Percentiles rank a stretch among this genome's conserved stretches.
phyloP scores from a whole-genome alignment of 64 coral and sea anemone genomes.

The Dendronephthya gigantea region DNA sequence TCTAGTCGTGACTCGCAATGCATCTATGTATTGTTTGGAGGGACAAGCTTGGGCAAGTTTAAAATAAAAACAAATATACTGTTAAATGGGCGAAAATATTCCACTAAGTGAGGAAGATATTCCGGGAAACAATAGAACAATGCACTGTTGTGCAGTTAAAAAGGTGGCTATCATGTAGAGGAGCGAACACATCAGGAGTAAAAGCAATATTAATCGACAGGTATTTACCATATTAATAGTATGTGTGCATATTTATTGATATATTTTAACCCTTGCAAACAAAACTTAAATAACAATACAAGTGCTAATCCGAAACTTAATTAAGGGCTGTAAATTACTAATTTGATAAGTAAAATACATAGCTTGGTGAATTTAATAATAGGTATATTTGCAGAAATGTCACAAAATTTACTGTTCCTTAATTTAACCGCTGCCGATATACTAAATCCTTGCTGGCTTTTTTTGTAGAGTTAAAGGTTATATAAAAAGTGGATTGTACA shows the following conservation, averaged over 20 bases:
- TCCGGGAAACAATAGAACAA: constrained; percentile 35
- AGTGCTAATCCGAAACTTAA: too few species aligned
- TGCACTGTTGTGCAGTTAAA: constrained; percentile 36
- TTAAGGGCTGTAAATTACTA: too few species aligned
- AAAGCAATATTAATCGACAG: constrained; percentile 34
- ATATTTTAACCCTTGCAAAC: background rate
- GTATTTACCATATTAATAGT: constrained; percentile 7
- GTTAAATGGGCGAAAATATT: background rate
- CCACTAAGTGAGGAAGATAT: constrained; percentile 36
- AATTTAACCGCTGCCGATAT: background rate
- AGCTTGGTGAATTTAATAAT: too few species aligned
- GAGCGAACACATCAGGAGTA: constrained; percentile 45
- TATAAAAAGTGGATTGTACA: constrained; percentile 40
- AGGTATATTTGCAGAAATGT: too few species aligned
- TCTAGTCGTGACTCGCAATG: background rate
- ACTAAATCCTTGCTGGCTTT: background rate
- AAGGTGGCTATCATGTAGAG: constrained; percentile 44
- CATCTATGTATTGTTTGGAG: constrained; percentile 25
- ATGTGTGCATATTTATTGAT: background rate
- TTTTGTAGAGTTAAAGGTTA: constrained; percentile 54
- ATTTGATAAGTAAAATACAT: too few species aligned
- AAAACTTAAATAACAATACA: too few species aligned
- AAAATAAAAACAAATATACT: background rate
- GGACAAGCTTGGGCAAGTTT: background rate
- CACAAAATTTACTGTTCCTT: background rate